A percentile compares a stretch with the other conserved stretches of the same genome.
Conservation (phyloP, 2,888 invertebrate species). For the Dasypolia templi region DNA sequence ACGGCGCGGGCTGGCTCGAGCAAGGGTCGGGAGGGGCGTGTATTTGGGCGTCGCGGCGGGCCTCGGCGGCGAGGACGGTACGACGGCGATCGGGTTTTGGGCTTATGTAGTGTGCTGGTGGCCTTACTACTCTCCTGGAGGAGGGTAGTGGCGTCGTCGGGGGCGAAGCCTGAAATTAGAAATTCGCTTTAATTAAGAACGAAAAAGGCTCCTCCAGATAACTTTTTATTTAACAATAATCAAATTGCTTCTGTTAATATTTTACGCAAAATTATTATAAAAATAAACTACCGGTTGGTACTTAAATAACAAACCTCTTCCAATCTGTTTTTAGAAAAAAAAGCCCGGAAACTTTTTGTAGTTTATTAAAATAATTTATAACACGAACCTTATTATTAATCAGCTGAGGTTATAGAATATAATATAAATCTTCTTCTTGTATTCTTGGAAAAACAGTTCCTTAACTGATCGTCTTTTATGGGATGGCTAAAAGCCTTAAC, state of each 20-base stretch:
- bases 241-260: neutral
- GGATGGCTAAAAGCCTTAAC: neutral
- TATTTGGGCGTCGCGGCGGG: no score
- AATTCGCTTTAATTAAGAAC: neutral
- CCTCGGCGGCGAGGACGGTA: no score
- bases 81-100: no score
- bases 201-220: neutral
- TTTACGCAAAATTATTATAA: slow-evolving; percentile 11
- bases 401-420: neutral
- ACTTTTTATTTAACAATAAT: neutral
- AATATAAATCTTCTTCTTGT: neutral
- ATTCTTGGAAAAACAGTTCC: neutral
- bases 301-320: neutral
- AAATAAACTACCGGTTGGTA: slow-evolving; percentile 10
- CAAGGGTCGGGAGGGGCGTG: no score
- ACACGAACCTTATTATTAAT: slow-evolving; percentile 7
- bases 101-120: no score
- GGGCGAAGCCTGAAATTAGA: neutral
- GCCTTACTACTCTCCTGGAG: no score
- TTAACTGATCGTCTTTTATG: neutral
- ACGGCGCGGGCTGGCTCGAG: no score
- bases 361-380: slow-evolving; percentile 28
- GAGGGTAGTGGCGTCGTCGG: no score
- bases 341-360: slow-evolving; percentile 11
- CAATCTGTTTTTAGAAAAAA: slow-evolving; percentile 24